Conservation (phyloP, 2,888 invertebrate genomes). For the Athalia cordata region DNA sequence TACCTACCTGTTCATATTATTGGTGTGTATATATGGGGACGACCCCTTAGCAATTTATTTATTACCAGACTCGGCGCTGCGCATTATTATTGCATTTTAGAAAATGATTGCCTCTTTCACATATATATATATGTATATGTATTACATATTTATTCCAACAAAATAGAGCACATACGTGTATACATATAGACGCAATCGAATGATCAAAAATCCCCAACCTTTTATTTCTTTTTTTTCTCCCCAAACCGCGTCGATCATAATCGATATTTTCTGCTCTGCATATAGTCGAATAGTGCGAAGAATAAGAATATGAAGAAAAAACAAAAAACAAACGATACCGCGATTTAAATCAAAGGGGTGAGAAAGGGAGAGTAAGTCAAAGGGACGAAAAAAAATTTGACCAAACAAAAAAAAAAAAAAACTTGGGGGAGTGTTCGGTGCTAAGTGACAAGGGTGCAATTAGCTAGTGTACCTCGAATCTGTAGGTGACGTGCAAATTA, state of each 20-base stretch:
- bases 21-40: constrained; percentile 61
- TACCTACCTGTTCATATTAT: constrained; percentile 70
- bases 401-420: background rate
- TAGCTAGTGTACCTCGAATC: constrained; percentile 25
- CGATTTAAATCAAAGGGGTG: background rate
- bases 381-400: background rate
- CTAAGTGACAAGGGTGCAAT: constrained; percentile 39
- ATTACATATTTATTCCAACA: too few species aligned
- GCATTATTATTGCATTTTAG: constrained; percentile 72
- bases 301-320: too few species aligned
- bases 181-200: too few species aligned
- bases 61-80: constrained; percentile 68
- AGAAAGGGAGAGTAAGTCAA: background rate
- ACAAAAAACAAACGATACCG: background rate
- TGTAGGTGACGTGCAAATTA: constrained; percentile 35
- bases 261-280: too few species aligned
- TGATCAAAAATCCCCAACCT: too few species aligned
- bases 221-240: too few species aligned
- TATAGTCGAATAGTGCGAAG: too few species aligned
- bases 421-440: background rate
- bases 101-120: constrained; percentile 61
- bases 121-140: background rate
- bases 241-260: too few species aligned
- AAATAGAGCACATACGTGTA: too few species aligned
- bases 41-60: constrained; percentile 72